These are phyloP conservation scores for Nudaria mundana DNA, from an alignment of 2,888 invertebrate genomes.

Conservation along the genomic window DNA sequence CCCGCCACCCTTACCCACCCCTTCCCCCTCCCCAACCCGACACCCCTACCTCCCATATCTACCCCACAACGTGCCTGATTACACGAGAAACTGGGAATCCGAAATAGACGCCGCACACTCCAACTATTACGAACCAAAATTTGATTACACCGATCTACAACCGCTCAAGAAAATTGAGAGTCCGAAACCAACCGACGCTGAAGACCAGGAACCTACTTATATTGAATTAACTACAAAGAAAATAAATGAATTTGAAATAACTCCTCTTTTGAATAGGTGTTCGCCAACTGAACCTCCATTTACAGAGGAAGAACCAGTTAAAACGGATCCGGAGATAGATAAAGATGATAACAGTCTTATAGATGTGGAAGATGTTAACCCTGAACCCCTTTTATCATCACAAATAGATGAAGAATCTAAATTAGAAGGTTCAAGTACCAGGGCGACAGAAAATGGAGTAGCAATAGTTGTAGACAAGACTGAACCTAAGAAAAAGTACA, in stretches of 20 bases:
- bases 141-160: constrained; percentile 67
- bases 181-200: constrained; percentile 56
- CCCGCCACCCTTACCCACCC: constrained; percentile 77
- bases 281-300: constrained; percentile 65
- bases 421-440: constrained; percentile 49
- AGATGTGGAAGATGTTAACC: constrained; percentile 73
- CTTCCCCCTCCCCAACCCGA: constrained; percentile 73
- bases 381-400: constrained; percentile 39
- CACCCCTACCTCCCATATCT: constrained; percentile 70
- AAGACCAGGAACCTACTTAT: constrained; percentile 68
- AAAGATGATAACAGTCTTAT: constrained; percentile 73
- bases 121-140: constrained; percentile 71
- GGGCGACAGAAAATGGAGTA: constrained; percentile 48
- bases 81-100: constrained; percentile 76
- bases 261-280: constrained; percentile 48
- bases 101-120: constrained; percentile 76
- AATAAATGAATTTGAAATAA: constrained; percentile 50
- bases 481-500: constrained; percentile 77
- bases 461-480: constrained; percentile 58
- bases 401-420: constrained; percentile 44
- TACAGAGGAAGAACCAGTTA: constrained; percentile 66
- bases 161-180: constrained; percentile 70
- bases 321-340: constrained; percentile 73
- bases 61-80: constrained; percentile 69
- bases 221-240: constrained; percentile 72